Evolutionary conservation across 2,797 vertebrate genomes (phyloP), one percentile per base, ranked within the genome.

Genomic region (Rallus crepitans): DNA sequence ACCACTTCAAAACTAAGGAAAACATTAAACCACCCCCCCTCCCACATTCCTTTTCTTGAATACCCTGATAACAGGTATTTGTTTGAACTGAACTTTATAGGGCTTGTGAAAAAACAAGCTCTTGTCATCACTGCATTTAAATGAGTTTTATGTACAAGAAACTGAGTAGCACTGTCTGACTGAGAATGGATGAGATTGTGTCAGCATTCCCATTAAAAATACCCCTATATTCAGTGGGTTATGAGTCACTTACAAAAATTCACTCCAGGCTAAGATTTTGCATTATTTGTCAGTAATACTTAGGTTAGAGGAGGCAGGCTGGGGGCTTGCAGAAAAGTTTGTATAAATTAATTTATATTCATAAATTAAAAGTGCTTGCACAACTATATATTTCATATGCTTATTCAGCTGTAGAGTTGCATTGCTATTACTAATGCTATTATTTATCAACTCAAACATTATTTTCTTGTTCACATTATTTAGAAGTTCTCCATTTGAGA

Each of bases 1-100:
- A 96, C 94, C 97, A 95, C 96, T 98, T 97, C 88, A 96, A 97
- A 96, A 97, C 89, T 45, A 71, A 66, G 55, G 78, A 96, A 97
- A 95, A 95, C 55, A 81, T 94, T 92, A 84, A 93, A 96, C 96
- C 84, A 94, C 7, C 10, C 20, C 20, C 11, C 7, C 33, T 5
- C 19, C n/a, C 28, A 25, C 28, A 14, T 91, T 93, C 55, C 52
- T 83, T 95, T 69, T 82, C 79, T 59, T 61, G 73, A 86, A 90
- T 86, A 84, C 33, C 55, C 86, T 84, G 94, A 91, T 89, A 82
- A 55, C 55, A 52, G 82, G 88, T 89, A 80, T 87, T 90, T 77
- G 70, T 77, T 93, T 94, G 93, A 96, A 94, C 77, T 90, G 35
- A 89, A 91, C 31, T 96, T 97, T 96, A 92, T 78, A 78, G 40